Conservation (phyloP, 2,888 invertebrate genomes). For the Elysia crispata region DNA sequence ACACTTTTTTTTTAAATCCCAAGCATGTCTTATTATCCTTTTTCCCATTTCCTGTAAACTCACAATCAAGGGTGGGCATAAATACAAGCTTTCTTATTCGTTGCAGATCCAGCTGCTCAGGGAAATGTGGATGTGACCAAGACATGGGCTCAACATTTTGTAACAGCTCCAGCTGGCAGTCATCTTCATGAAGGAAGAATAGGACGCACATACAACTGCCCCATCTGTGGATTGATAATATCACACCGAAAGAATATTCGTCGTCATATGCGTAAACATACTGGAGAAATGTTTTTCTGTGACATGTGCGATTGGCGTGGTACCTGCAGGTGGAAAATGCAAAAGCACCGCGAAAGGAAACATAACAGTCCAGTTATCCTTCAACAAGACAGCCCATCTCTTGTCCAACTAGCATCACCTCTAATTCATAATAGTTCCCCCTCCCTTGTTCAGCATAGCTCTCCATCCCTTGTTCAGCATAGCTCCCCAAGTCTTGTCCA, state of each 20-base stretch:
- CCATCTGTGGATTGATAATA: slow-evolving; percentile 45
- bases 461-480: too few relatives aligned
- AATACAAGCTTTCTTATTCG: slow-evolving; percentile 51
- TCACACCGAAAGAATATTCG: slow-evolving; percentile 47
- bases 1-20: not conserved
- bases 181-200: slow-evolving; percentile 30
- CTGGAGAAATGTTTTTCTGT: slow-evolving; percentile 51
- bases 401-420: too few relatives aligned
- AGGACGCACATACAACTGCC: slow-evolving; percentile 42
- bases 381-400: too few relatives aligned
- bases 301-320: slow-evolving; percentile 49
- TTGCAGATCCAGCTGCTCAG: slow-evolving; percentile 48
- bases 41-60: slow-evolving; percentile 21
- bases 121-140: slow-evolving; percentile 43
- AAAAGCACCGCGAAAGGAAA: slow-evolving; percentile 48
- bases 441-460: too few relatives aligned
- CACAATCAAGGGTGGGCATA: slow-evolving; percentile 46
- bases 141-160: slow-evolving; percentile 43
- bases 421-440: too few relatives aligned
- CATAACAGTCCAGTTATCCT: slow-evolving; percentile 28
- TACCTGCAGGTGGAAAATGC: slow-evolving; percentile 51
- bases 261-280: slow-evolving; percentile 52
- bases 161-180: slow-evolving; percentile 36
- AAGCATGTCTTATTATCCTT: slow-evolving; percentile 17
- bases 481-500: too few relatives aligned